Evolutionary conservation across 2,113 vertebrate genomes (phyloP).

Genomic region (Vombatus ursinus): DNA sequence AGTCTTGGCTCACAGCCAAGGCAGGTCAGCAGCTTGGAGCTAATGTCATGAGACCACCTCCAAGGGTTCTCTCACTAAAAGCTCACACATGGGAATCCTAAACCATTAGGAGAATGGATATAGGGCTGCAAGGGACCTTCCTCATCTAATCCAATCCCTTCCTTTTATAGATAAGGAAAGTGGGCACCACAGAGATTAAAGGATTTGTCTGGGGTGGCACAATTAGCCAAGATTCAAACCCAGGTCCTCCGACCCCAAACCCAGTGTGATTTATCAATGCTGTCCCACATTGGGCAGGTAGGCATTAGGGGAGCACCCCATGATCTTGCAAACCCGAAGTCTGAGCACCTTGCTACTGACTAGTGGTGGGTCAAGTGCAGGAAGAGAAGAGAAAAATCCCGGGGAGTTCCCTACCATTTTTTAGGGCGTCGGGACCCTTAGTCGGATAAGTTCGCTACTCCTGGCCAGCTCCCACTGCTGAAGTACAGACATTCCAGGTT

Average conservation of each 20-base stretch:
- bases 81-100: neutral
- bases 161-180: neutral
- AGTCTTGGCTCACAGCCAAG: neutral
- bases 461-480: neutral
- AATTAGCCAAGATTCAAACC: neutral
- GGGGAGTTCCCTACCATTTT: neutral
- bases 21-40: neutral
- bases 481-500: neutral
- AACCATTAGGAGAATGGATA: constrained; percentile 16
- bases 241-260: neutral
- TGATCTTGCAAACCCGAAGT: neutral
- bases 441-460: neutral
- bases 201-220: neutral
- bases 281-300: neutral
- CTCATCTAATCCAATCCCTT: neutral
- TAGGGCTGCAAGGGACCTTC: neutral
- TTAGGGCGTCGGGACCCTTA: neutral
- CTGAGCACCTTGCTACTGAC: neutral
- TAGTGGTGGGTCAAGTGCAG: neutral
- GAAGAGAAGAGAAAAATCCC: neutral
- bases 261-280: neutral
- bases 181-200: neutral
- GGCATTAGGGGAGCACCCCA: neutral
- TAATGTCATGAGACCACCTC: neutral
- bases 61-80: neutral